Evolutionary conservation across 1,140 invertebrate species (phyloP).

Genomic region (Habropoda laboriosa): DNA sequence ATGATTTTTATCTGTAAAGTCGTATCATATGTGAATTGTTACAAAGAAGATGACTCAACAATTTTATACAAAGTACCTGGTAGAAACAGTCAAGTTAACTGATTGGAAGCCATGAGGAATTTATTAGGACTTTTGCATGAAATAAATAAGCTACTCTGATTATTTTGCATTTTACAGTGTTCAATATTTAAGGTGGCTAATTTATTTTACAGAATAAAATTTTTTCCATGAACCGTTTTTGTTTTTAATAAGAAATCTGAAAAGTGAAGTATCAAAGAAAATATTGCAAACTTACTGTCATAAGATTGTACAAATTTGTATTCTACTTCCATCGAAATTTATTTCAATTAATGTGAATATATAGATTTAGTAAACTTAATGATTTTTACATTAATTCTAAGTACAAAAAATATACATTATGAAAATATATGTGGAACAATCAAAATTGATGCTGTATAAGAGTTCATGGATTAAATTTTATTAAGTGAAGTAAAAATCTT

Average conservation of each 20-base stretch:
- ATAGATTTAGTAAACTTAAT: not conserved
- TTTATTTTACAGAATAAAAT: constrained; percentile 46
- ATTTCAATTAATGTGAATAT: constrained; percentile 37
- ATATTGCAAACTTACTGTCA: constrained; percentile 30
- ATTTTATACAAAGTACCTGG: constrained; percentile 79
- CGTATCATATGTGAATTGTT: constrained; percentile 58
- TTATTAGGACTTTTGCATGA: constrained; percentile 58
- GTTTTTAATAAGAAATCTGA: not conserved
- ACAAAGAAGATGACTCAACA: constrained; percentile 65
- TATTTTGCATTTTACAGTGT: constrained; percentile 54
- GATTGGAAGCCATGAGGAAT: constrained; percentile 75
- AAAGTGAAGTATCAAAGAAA: too few relatives aligned
- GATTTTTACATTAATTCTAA: constrained; percentile 42
- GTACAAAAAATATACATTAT: constrained; percentile 24
- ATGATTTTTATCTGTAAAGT: constrained; percentile 56
- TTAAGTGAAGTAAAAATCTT: constrained; percentile 33
- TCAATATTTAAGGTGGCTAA: constrained; percentile 38
- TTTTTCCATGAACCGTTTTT: constrained; percentile 41
- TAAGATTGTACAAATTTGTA: constrained; percentile 9
- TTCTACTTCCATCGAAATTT: constrained; percentile 7
- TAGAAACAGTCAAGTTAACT: constrained; percentile 74
- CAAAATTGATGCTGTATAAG: constrained; percentile 32
- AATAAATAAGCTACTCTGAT: constrained; percentile 42
- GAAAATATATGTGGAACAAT: constrained; percentile 29
- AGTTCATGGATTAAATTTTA: constrained; percentile 46